Evolutionary conservation across 2,888 invertebrate genomes (phyloP).

Genomic region (Priocnemis perturbator): DNA sequence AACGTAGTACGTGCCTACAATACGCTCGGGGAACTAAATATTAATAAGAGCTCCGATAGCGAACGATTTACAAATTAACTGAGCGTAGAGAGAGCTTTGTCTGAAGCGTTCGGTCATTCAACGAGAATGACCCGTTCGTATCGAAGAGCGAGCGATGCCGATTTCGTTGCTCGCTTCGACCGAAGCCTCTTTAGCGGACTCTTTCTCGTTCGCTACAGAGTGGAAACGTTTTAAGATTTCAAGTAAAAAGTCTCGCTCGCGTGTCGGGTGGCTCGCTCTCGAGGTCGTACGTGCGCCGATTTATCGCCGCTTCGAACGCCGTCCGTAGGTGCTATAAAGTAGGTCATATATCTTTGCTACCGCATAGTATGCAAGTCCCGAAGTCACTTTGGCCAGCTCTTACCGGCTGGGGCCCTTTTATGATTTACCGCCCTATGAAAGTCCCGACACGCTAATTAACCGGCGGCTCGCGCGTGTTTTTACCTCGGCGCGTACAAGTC

Average conservation of each 20-base stretch:
- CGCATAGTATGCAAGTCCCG: conserved; percentile 36
- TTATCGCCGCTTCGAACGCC: conserved; percentile 56
- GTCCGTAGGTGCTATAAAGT: conserved; percentile 59
- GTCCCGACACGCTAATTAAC: conserved; percentile 59
- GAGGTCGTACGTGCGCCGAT: conserved; percentile 38
- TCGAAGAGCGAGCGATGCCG: no score
- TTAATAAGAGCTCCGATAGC: no score
- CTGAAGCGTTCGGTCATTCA: no score
- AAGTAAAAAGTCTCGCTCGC: conserved; percentile 36
- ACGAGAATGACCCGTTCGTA: no score
- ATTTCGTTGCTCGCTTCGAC: no score
- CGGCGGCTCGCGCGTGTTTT: conserved; percentile 37
- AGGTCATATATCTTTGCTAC: conserved; percentile 63
- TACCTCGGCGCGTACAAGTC: conserved; percentile 19
- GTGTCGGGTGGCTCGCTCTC: conserved; percentile 38
- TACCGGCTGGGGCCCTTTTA: conserved; percentile 32
- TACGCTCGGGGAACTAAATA: no score
- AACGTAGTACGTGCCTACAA: no score
- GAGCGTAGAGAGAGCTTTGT: no score
- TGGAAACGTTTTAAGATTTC: neutral
- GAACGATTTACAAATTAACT: no score
- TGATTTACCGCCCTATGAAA: conserved; percentile 57
- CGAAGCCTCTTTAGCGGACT: no score
- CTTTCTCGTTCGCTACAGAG: no score
- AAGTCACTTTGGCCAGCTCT: conserved; percentile 15